These are phyloP conservation scores for Hystrix brachyura DNA, from an alignment of 2,113 vertebrate species.

Conservation along the genomic window DNA sequence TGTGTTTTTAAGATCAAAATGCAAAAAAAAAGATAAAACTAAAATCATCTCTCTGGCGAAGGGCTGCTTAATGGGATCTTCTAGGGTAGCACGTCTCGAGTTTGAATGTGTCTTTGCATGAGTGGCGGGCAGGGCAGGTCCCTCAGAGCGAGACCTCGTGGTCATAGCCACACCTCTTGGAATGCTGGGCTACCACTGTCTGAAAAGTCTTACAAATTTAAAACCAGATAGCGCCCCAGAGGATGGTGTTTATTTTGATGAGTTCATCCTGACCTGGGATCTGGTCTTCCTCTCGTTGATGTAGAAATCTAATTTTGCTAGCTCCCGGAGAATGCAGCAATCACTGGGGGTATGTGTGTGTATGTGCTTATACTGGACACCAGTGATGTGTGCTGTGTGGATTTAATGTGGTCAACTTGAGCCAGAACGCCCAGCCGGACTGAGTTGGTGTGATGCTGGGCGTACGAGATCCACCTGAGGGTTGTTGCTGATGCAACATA, in stretches of 20 bases:
- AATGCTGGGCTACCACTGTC: neutral
- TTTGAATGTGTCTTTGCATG: neutral
- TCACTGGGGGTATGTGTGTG: neutral
- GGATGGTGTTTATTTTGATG: neutral
- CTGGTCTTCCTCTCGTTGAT: neutral
- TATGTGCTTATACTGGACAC: neutral
- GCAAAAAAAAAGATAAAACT: neutral
- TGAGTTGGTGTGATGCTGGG: too few species aligned
- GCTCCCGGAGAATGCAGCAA: neutral
- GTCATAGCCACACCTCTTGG: neutral
- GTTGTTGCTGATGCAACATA: too few species aligned
- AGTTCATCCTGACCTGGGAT: neutral
- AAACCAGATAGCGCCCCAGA: neutral
- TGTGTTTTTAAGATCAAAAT: neutral
- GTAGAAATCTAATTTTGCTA: constrained; percentile 35
- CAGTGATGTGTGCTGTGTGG: neutral
- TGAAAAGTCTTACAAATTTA: neutral
- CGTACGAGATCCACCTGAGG: too few species aligned
- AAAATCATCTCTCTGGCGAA: neutral
- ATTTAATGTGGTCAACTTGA: too few species aligned
- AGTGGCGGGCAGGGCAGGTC: rapidly evolving
- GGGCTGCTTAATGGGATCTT: neutral
- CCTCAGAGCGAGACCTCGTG: neutral
- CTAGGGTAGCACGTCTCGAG: neutral
- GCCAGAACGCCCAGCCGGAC: too few species aligned